Evolutionary conservation across 2,888 invertebrate species (phyloP).

Genomic region (Mylabris sibirica): DNA sequence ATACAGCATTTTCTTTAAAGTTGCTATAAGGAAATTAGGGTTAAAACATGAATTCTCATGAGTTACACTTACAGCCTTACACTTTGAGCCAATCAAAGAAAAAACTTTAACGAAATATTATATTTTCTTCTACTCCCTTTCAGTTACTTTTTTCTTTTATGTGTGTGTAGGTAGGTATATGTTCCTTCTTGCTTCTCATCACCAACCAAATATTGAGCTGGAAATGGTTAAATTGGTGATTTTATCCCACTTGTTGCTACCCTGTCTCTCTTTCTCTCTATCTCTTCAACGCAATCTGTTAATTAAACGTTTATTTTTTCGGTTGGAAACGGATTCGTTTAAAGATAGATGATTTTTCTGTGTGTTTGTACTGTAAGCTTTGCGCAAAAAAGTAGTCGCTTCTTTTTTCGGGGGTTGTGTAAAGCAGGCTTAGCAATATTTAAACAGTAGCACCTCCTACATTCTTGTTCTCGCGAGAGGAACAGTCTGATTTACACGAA

Average conservation of each 20-base stretch:
- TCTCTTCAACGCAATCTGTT: not conserved
- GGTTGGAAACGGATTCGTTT: not conserved
- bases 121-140: not conserved
- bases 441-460: too few relatives aligned
- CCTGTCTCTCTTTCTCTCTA: not conserved
- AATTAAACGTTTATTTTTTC: not conserved
- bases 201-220: conserved; percentile 3
- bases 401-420: too few relatives aligned
- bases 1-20: not conserved
- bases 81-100: not conserved
- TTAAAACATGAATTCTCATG: not conserved
- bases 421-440: too few relatives aligned
- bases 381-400: too few relatives aligned
- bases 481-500: too few relatives aligned
- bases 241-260: not conserved
- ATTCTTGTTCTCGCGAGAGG: too few relatives aligned
- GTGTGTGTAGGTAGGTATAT: not conserved
- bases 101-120: not conserved
- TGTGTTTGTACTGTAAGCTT: too few relatives aligned
- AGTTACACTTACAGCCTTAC: not conserved
- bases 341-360: not conserved
- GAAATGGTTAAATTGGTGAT: conserved; percentile 1
- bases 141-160: not conserved
- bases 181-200: not conserved
- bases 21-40: conserved; percentile 5